phyloP scores from a whole-genome alignment of 2,888 invertebrate genomes.

The Diadegma fenestrale region DNA sequence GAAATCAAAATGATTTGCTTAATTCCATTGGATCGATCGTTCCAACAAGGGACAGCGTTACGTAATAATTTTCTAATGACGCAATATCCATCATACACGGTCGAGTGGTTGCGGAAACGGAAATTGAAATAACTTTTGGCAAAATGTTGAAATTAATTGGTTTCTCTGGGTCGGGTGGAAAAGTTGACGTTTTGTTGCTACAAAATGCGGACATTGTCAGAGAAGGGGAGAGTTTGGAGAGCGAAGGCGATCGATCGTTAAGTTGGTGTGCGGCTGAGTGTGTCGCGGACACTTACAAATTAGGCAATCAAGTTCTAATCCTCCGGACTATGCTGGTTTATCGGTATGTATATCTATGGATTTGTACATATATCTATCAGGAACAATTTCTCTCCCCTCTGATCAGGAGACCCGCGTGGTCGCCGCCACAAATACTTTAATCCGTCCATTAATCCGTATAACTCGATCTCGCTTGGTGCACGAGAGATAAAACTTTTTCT shows the following conservation, averaged over 20 bases:
- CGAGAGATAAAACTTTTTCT: conserved; percentile 83
- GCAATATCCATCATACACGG: too few relatives aligned
- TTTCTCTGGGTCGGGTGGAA: not conserved
- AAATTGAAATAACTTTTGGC: not conserved
- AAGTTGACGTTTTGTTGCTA: not conserved
- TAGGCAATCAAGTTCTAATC: conserved; percentile 85
- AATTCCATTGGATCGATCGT: too few relatives aligned
- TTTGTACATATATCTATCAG: conserved; percentile 10
- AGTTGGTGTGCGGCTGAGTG: conserved; percentile 78
- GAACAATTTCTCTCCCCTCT: conserved; percentile 77
- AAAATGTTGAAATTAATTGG: not conserved
- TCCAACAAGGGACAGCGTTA: too few relatives aligned
- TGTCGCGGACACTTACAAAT: conserved; percentile 84
- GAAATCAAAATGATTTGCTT: too few relatives aligned
- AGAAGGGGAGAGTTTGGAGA: not conserved
- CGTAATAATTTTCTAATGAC: too few relatives aligned
- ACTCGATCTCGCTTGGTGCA: conserved; percentile 44
- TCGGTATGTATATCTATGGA: conserved; percentile 30
- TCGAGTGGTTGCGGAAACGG: too few relatives aligned
- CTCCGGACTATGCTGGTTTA: conserved; percentile 72
- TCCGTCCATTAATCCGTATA: conserved; percentile 83
- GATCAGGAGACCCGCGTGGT: conserved; percentile 75
- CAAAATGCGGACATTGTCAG: not conserved
- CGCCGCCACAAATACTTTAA: conserved; percentile 83
- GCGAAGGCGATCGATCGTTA: conserved; percentile 82